Evolutionary conservation across 2,113 vertebrate species (phyloP).

Genomic region (Corythornis vintsioides): DNA sequence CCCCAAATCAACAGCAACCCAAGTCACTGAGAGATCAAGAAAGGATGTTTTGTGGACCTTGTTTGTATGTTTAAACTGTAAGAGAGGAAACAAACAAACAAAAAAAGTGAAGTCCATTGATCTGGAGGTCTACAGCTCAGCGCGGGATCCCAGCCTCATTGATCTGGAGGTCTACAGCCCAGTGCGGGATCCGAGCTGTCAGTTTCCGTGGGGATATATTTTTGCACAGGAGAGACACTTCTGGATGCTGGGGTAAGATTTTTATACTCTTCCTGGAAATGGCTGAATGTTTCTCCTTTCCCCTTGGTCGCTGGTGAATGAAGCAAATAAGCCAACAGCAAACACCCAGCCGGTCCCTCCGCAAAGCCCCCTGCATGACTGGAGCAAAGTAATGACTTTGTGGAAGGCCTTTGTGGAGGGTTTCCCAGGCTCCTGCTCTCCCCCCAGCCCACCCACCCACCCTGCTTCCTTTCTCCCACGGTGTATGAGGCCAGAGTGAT

Average conservation of each 20-base stretch:
- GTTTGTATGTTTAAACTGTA: not conserved
- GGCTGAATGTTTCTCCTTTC: not conserved
- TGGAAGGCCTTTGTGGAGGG: not conserved
- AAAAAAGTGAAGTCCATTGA: not conserved
- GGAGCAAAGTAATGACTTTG: not conserved
- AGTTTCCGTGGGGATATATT: conserved; percentile 24
- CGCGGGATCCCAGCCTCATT: conserved; percentile 20
- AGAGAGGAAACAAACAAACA: not conserved
- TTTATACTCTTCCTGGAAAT: conserved; percentile 33
- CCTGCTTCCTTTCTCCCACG: not conserved
- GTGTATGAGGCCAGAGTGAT: not conserved
- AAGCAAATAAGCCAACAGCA: conserved; percentile 16
- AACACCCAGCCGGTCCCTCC: not conserved
- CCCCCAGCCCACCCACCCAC: not conserved
- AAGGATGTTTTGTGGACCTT: not conserved
- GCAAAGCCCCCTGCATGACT: not conserved
- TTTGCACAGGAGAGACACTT: conserved; percentile 21
- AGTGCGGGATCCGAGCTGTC: conserved; percentile 38
- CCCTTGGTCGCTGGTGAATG: not conserved
- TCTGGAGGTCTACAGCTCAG: conserved; percentile 37
- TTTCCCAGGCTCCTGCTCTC: not conserved
- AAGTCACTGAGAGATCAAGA: not conserved
- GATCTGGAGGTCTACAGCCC: conserved; percentile 34
- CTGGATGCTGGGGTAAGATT: conserved; percentile 70
- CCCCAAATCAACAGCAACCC: not conserved